Base-by-base conservation (phyloP, 1,140 invertebrate species). In the Anastatus disparis region DNA sequence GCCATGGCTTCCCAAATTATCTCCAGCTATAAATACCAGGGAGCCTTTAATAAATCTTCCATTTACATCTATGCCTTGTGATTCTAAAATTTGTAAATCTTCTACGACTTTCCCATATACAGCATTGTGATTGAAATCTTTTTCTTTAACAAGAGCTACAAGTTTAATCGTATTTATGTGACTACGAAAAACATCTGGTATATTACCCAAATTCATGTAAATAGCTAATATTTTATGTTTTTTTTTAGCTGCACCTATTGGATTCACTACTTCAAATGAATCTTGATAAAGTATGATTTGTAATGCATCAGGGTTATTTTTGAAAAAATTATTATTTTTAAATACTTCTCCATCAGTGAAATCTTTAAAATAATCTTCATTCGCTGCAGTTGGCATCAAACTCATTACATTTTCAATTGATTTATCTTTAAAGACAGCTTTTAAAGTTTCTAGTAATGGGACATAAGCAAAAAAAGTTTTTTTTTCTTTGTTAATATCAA, bases 251-350 rank as follows among this genome's bases (percentile, higher is more conserved):
- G 74, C 52, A 15, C 81, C 77, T 24, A 83, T 70, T 6, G 78
- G 81, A 71, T 84, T 82, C 12, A 78, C 81, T 20, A 81, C 38
- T 74, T 84, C 81, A 72, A 83, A 81, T 10, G 53, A 53, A 69
- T 81, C 78, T 77, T 83, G 78, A 71, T 76, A 84, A 50, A 84
- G 70, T 40, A 81, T 81, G 17, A 83, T 38, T 72, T 75, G 68
- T 12, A 81, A 17, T 0, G 74, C 73, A 55, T 74, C 46, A 10
- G 65, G 52, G 74, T 81, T 78, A 10, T 79, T 17, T 65, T 74
- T 24, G 63, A 81, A 81, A 77, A 79, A 79, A 42, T 27, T 26
- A 70, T 80, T 79, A 15, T 75, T 68, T 69, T 76, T 78, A 58
- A 63, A 82, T 26, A 71, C 70, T 24, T 7, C 56, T 8, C 80